Evolutionary conservation across 2,113 vertebrate genomes (phyloP), one percentile per base, ranked within the genome.

Genomic region (Calypte anna): DNA sequence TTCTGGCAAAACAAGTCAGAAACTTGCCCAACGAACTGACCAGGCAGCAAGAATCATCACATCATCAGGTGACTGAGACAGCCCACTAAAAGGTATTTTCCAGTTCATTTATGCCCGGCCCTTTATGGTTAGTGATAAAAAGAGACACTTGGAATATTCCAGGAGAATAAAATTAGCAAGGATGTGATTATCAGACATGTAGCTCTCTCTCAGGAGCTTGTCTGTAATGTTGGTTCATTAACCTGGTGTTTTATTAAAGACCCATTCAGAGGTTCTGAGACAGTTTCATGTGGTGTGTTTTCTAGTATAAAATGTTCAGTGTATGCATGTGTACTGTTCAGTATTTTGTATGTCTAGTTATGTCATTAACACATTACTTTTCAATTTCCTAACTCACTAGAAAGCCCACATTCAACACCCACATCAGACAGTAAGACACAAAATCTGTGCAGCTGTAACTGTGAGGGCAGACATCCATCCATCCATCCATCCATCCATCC

Each of bases 81-180:
- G 31, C 28, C 10, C 3, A 1, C 53, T 70, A 87, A 92, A 89
- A 58, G 0, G 16, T 59, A 30, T 70, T 94, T 89, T 91, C 46
- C 21, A 67, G 51, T 33, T 28, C 38, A 59, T 88, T 91, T 95
- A 69, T 25, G 73, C 62, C 63, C 74, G 53, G 46, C 9, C 31
- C 23, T 70, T 88, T 77, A 69, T 27, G 43, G 43, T 17, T 70
- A 67, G 48, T 36, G 44, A 88, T 48, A 33, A 78, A 91, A 85
- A 93, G 62, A 72, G 33, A 76, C n/a, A 72, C n/a, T 48, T 82
- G 44, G 70, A 94, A 90, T 77, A 55, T 70, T 95, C 31, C 79
- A 90, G 55, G n/a, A 88, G 78, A 90, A 90, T 25, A 90, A 94
- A 80, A 91, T 83, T 67, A 74, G 33, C 43, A 66, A 53, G 23